A percentile compares a stretch with the other conserved stretches of the same genome.
These are phyloP conservation scores for Agonum fuliginosum DNA, from an alignment of 2,888 invertebrate genomes.

Conservation along the genomic window DNA sequence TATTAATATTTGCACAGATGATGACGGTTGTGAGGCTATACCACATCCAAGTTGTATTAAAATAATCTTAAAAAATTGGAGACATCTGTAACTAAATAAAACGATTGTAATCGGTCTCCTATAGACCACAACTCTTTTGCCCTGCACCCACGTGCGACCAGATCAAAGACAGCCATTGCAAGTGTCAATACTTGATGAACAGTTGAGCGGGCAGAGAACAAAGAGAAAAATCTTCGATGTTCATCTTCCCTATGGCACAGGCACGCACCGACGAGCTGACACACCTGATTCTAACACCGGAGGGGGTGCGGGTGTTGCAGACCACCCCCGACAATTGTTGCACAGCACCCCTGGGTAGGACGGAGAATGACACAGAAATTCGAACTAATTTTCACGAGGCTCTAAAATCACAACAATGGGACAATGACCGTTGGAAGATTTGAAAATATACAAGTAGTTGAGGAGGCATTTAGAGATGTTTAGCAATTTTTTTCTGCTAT, in stretches of 20 bases:
- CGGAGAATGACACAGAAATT: neutral
- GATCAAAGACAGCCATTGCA: neutral
- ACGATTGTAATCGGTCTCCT: no score
- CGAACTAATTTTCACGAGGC: slow-evolving; percentile 1
- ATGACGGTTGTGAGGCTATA: no score
- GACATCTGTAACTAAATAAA: no score
- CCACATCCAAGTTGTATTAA: no score
- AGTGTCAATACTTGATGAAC: slow-evolving; percentile 13
- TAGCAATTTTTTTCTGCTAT: no score
- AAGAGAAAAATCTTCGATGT: slow-evolving; percentile 22
- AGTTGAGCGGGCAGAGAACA: slow-evolving; percentile 28
- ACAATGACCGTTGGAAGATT: no score
- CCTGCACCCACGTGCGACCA: neutral
- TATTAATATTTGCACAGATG: no score
- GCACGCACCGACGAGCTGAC: slow-evolving; percentile 51
- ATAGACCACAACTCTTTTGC: no score
- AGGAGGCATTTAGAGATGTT: no score
- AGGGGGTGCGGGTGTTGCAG: neutral
- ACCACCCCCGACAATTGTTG: slow-evolving; percentile 49
- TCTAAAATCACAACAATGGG: neutral
- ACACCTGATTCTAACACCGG: slow-evolving; percentile 51
- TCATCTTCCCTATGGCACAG: slow-evolving; percentile 34
- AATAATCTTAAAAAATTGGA: no score
- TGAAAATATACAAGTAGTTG: no score
- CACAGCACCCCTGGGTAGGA: slow-evolving; percentile 48